Evolutionary conservation across 1,140 invertebrate species (phyloP).

Genomic region (Bombus superbus): DNA sequence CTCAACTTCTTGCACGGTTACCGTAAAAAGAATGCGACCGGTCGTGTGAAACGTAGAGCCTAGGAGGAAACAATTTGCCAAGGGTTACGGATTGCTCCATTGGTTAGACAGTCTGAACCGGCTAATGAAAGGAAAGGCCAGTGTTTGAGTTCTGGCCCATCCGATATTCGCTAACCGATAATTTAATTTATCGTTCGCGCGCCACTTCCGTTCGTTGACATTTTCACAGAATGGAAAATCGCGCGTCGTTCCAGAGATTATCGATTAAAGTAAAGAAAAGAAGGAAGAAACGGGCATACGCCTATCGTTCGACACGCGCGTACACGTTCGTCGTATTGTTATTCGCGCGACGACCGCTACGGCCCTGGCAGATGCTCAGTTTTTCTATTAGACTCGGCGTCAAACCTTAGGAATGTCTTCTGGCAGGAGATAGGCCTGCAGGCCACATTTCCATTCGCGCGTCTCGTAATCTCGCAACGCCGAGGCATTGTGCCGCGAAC

Average conservation of each 20-base stretch:
- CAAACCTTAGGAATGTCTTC: slow-evolving; percentile 58
- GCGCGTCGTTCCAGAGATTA: no score
- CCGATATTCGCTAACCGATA: background rate
- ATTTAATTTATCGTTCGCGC: no score
- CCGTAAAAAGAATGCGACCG: no score
- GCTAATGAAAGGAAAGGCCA: background rate
- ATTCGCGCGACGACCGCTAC: slow-evolving; percentile 50
- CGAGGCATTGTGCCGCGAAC: slow-evolving; percentile 17
- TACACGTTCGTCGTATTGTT: slow-evolving; percentile 51
- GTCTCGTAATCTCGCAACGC: slow-evolving; percentile 8
- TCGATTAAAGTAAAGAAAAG: background rate
- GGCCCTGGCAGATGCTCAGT: slow-evolving; percentile 64
- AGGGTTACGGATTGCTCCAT: background rate
- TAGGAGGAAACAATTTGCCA: background rate
- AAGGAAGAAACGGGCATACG: background rate
- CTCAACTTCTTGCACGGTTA: no score
- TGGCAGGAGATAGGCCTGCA: slow-evolving; percentile 24
- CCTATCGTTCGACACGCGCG: slow-evolving; percentile 14
- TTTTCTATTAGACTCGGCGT: slow-evolving; percentile 61
- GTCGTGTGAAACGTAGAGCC: background rate
- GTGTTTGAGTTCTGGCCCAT: background rate
- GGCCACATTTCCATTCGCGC: slow-evolving; percentile 48
- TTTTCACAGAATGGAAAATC: no score
- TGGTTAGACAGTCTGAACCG: background rate
- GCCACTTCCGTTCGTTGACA: no score